Base-by-base conservation (phyloP, 1,140 invertebrate genomes). In the Musca vetustissima region DNA sequence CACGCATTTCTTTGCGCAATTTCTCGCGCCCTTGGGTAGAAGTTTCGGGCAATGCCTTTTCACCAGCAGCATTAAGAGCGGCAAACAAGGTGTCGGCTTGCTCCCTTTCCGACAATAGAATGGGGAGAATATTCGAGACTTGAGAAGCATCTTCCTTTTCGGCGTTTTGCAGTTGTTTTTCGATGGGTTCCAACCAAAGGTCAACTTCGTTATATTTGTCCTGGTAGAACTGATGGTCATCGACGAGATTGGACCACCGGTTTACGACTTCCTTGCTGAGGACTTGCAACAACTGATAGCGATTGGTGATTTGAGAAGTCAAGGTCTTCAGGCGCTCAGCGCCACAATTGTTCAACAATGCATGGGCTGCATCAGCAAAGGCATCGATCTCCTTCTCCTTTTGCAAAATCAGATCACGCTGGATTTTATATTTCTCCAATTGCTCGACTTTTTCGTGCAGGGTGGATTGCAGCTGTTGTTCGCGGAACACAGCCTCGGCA, bases 331-430 rank as follows among this genome's bases (percentile, higher is more conserved):
- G 88, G 64, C 92, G 88, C 72, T 96, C 93, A 1, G 94, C 92
- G 2, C 90, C 90, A 82, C 92, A 95, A 2, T 89, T 86, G 78
- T 96, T 92, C 1, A 96, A 86, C 57, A 98, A 84, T 24, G 88
- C 88, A 79, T 97, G 94, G n/a, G 93, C 93, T 72, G 90, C 89
- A 83, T 98, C 96, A 13, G 95, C 89, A 81, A 98, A 97, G 25
- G 88, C 86, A 83, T 98, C 95, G 69, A 98, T 91, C 75, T 90
- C 87, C 72, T 88, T 88, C 82, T 96, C 94, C 75, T 92, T 91
- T 21, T 86, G 87, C 36, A 90, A 82, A 67, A 97, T 89, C 36
- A 87, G 83, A 69, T 94, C 90, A n/a, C 91, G 86, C 73, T 92
- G 87, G 17, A 90, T 87, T 71, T 90, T 89, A 69, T 93, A 91